A percentile compares a stretch with the other conserved stretches of the same genome.
Evolutionary conservation across 2,888 invertebrate species (phyloP).

Genomic region (Chrysotoxum bicinctum): DNA sequence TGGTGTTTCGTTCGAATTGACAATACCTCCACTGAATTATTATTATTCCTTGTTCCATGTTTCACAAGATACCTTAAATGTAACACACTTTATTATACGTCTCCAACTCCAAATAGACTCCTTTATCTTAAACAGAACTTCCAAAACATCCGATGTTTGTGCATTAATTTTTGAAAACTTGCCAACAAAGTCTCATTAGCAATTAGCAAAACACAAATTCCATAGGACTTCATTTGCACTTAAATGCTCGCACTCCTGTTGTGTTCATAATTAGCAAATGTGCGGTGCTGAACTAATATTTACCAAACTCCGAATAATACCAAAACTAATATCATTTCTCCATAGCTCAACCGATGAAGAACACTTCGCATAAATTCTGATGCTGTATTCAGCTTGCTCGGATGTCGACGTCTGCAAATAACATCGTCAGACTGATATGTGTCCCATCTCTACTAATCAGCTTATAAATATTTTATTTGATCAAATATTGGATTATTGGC

Average conservation of each 20-base stretch:
- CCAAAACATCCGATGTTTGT: conserved; percentile 1
- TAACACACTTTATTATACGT: neutral
- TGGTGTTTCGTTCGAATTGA: neutral
- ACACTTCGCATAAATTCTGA: neutral
- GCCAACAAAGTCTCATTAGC: conserved; percentile 29
- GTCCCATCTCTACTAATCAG: conserved; percentile 41
- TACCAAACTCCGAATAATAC: conserved; percentile 30
- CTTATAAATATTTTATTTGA: conserved; percentile 64
- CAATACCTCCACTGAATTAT: neutral
- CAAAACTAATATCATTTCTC: conserved; percentile 32
- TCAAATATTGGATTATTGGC: conserved; percentile 60
- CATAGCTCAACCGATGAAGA: neutral
- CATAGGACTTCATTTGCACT: conserved; percentile 34
- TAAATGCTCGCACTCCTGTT: neutral
- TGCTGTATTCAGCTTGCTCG: neutral
- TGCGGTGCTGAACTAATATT: conserved; percentile 22
- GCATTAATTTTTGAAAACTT: conserved; percentile 17
- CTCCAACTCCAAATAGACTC: neutral
- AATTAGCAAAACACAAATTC: conserved; percentile 36
- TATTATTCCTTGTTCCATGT: neutral
- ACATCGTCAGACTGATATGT: neutral
- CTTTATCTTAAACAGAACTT: neutral
- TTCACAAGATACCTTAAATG: neutral
- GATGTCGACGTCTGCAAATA: neutral
- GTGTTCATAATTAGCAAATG: conserved; percentile 10